Base-by-base conservation (phyloP, 2,888 invertebrate species). In the Hyposoter didymator region DNA sequence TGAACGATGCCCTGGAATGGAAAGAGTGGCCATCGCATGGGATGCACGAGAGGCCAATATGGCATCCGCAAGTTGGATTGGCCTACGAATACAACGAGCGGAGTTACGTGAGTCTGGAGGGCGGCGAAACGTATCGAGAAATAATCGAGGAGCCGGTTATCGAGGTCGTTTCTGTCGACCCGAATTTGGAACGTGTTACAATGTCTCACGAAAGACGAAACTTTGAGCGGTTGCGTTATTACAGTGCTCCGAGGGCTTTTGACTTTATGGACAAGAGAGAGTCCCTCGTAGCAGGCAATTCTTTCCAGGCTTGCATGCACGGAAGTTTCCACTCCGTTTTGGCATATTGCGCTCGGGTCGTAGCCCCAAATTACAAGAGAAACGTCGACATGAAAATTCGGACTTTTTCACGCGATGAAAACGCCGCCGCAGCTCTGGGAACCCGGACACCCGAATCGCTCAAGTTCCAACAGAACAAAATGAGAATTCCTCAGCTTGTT, bases 11-110 rank as follows among this genome's bases (percentile, higher is more conserved):
- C 64, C 88, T 83, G 19, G 90, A 93, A 78, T 92, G 92, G 92
- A 93, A 91, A 59, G 91, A 92, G 32, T 94, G 93, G 93, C 93
- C 93, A 0, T 90, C 88, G 3, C 93, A 93, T 84, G 93, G 93
- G 62, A 93, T 94, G 93, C 92, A 94, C 72, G 93, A 94, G 79
- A 88, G 93, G 52, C 93, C 93, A 0, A 89, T 93, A 39, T 93
- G 90, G 75, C 93, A 93, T 89, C 91, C 91, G 0, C 90, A 91
- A 87, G 84, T 90, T 35, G 93, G 93, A 6, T 73, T 93, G 0
- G 93, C 91, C 5, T 87, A 89, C 1, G 92, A 92, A 78, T 93
- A 91, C 87, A 85, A 91, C 66, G 92, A 91, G 2, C 90, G 89
- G 12, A 89, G 86, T 22, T 93, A 90, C 79, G 85, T 90, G 0